Percentiles rank a stretch among this genome's conserved stretches.
These are phyloP conservation scores for Myotis myotis DNA, from an alignment of 2,797 vertebrate species.

Conservation along the genomic window DNA sequence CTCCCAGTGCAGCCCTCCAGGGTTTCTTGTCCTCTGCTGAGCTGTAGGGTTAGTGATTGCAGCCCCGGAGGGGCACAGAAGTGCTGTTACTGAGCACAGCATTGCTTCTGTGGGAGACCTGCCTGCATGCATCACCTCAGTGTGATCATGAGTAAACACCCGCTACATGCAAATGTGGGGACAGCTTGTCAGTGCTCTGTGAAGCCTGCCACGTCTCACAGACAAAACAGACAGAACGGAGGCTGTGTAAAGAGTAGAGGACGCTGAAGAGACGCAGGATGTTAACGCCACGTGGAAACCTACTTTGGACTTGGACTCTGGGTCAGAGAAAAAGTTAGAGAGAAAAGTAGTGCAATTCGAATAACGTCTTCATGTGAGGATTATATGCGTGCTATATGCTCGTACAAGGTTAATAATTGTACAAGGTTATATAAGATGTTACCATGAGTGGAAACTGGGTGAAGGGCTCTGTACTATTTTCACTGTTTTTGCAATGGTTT, in stretches of 20 bases:
- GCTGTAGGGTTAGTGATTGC: not conserved
- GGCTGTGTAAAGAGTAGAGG: not conserved
- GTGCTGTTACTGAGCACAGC: not conserved
- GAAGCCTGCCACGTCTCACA: not conserved
- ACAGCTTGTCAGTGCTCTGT: not conserved
- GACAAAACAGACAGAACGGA: not conserved
- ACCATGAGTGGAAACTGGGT: not conserved
- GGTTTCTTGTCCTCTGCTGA: not conserved
- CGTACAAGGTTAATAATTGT: not conserved
- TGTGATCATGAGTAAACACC: not conserved
- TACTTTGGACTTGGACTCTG: not conserved
- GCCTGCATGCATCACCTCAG: not conserved
- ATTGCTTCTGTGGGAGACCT: not conserved
- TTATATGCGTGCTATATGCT: not conserved
- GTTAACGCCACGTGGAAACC: not conserved
- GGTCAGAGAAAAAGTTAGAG: not conserved
- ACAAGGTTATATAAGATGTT: not conserved
- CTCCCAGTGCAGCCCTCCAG: not conserved
- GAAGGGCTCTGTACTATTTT: not conserved
- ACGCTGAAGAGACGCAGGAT: not conserved
- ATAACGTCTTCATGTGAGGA: not conserved
- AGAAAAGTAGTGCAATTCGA: not conserved
- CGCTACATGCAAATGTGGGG: not conserved
- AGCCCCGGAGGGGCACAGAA: fast-evolving
- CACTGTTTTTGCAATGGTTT: not conserved